A percentile compares a stretch with the other conserved stretches of the same genome.
Conservation (phyloP, 2,888 invertebrate genomes). For the Gandaritis pyraliata region DNA sequence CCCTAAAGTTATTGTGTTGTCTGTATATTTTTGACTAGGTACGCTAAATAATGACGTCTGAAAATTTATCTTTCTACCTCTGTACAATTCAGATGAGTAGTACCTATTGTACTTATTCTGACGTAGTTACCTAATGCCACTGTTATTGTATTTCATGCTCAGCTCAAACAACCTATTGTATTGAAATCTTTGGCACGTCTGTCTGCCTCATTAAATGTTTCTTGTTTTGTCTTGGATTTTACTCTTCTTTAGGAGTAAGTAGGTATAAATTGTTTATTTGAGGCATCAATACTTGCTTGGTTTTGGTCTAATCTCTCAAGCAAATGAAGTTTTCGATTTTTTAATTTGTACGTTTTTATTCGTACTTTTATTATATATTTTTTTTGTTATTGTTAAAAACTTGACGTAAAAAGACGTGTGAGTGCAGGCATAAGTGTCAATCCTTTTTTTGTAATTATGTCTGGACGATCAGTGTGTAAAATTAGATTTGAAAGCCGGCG, state of each 20-base stretch:
- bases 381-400: too few species aligned
- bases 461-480: slow-evolving; percentile 3
- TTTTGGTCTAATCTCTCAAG: too few species aligned
- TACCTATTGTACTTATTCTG: background rate
- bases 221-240: slow-evolving; percentile 22
- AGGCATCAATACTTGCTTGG: background rate
- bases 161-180: slow-evolving; percentile 26
- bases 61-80: background rate
- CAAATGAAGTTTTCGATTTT: too few species aligned
- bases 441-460: background rate
- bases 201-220: slow-evolving; percentile 19
- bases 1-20: too few species aligned
- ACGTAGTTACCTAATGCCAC: slow-evolving; percentile 2
- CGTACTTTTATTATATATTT: too few species aligned
- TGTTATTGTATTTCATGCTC: slow-evolving; percentile 25
- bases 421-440: background rate
- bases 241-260: background rate
- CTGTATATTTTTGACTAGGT: too few species aligned
- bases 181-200: slow-evolving; percentile 15
- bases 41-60: too few species aligned
- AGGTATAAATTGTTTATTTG: background rate
- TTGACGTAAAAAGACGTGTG: too few species aligned
- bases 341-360: too few species aligned
- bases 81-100: background rate
- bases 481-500: slow-evolving; percentile 12